These are phyloP conservation scores for Scelioninae gen. 1 DNA, from an alignment of 2,888 invertebrate species.

Conservation along the genomic window DNA sequence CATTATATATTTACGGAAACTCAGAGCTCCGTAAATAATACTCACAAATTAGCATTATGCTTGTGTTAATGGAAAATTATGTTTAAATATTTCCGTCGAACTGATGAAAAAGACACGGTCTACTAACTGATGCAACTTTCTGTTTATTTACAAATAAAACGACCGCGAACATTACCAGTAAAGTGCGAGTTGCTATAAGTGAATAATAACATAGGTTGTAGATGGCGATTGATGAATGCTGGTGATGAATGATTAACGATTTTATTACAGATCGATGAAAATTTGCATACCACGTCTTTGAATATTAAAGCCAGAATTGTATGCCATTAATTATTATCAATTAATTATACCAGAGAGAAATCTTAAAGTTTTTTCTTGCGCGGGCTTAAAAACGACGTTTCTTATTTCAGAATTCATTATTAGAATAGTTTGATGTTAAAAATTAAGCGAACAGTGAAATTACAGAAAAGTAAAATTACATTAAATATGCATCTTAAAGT, in stretches of 20 bases:
- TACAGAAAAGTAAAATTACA: background rate
- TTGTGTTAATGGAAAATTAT: background rate
- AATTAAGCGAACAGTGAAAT: too few relatives aligned
- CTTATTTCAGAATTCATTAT: background rate
- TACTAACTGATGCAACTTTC: conserved; percentile 2
- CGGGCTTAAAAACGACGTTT: background rate
- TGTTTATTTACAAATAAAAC: background rate
- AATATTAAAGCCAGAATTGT: conserved; percentile 9
- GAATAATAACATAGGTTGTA: conserved; percentile 1
- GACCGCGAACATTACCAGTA: background rate
- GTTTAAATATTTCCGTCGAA: background rate
- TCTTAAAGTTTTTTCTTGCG: background rate
- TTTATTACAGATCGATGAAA: conserved; percentile 2
- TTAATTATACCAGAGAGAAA: background rate
- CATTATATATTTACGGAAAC: background rate
- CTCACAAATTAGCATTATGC: background rate
- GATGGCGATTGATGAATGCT: background rate
- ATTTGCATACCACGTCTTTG: conserved; percentile 21
- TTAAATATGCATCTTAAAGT: conserved; percentile 6
- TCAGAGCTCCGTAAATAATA: background rate
- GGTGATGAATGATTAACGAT: conserved; percentile 7
- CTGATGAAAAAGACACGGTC: background rate
- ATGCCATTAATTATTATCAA: conserved; percentile 5
- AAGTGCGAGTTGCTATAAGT: background rate
- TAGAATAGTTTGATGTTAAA: conserved; percentile 3